Percentiles rank a stretch among this genome's conserved stretches.
These are phyloP conservation scores for Lithosia quadra DNA, from an alignment of 2,888 invertebrate genomes.

Conservation along the genomic window DNA sequence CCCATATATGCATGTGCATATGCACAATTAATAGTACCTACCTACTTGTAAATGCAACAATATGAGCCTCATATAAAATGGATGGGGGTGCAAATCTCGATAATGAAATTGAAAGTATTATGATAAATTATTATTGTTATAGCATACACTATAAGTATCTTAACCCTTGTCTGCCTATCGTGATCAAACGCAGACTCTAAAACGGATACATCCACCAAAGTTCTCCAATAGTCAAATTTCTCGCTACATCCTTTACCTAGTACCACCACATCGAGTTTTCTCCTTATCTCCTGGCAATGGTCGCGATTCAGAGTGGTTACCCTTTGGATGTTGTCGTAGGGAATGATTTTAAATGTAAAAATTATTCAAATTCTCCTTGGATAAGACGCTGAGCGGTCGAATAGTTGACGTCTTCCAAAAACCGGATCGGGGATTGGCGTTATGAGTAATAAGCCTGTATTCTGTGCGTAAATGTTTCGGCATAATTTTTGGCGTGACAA, in stretches of 20 bases:
- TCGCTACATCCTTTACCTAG: conserved; percentile 36
- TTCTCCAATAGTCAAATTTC: no score
- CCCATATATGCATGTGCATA: no score
- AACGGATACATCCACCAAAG: background rate
- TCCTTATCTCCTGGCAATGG: conserved; percentile 84
- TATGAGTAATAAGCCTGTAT: conserved; percentile 66
- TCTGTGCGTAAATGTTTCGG: conserved; percentile 46
- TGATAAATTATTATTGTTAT: no score
- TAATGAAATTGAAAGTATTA: no score
- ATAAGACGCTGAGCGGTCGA: conserved; percentile 79
- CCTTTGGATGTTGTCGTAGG: conserved; percentile 86
- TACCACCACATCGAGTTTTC: conserved; percentile 65
- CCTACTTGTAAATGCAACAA: no score
- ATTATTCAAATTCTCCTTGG: conserved; percentile 83
- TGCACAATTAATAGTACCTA: no score
- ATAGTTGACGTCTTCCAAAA: conserved; percentile 72
- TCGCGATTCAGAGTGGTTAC: conserved; percentile 84
- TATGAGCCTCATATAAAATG: no score
- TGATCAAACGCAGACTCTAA: background rate
- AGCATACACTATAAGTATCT: no score
- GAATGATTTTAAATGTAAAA: conserved; percentile 87
- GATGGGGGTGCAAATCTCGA: no score
- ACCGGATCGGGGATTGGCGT: conserved; percentile 74
- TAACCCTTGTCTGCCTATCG: background rate
- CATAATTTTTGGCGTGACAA: conserved; percentile 50